phyloP scores from a whole-genome alignment of 2,888 invertebrate genomes.

The Eugnorisma glareosa region DNA sequence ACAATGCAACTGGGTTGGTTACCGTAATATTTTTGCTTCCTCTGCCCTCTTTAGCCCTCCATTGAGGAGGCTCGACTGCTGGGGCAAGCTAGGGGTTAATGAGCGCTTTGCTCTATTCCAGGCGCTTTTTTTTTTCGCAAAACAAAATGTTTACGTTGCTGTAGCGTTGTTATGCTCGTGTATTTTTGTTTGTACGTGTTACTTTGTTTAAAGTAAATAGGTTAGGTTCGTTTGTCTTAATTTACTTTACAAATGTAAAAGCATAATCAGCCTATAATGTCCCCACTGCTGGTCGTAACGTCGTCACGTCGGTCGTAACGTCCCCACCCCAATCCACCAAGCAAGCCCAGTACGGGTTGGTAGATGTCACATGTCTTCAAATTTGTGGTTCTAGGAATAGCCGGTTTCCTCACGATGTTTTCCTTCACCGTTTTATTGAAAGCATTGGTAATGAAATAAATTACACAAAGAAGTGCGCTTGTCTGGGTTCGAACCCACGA shows the following conservation, averaged over 20 bases:
- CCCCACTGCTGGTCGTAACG: too few relatives aligned
- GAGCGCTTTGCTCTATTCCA: conserved; percentile 76
- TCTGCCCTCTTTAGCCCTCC: conserved; percentile 61
- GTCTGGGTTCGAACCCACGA: too few relatives aligned
- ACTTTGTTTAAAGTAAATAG: conserved; percentile 2
- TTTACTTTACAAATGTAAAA: neutral
- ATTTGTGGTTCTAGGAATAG: too few relatives aligned
- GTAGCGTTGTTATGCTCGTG: conserved; percentile 5
- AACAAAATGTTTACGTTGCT: conserved; percentile 69
- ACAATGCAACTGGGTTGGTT: conserved; percentile 72
- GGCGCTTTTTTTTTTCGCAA: conserved; percentile 58
- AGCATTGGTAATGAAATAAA: too few relatives aligned
- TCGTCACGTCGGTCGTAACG: too few relatives aligned
- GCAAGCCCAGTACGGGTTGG: too few relatives aligned
- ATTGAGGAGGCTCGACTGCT: conserved; percentile 68
- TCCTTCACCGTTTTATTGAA: too few relatives aligned
- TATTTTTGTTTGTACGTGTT: conserved; percentile 12
- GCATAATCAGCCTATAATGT: too few relatives aligned
- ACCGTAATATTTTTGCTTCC: conserved; percentile 71
- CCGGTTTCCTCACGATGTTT: too few relatives aligned
- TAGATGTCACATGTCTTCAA: too few relatives aligned
- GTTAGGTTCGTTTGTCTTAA: neutral
- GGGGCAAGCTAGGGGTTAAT: conserved; percentile 73
- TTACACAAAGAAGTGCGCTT: too few relatives aligned
- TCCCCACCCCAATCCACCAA: too few relatives aligned